Percentiles rank a stretch among this genome's conserved stretches.
Evolutionary conservation across 30 jellyfish, hydroid and myxozoan species (phyloP).

Genomic region (Hydractinia symbiolongicarpus): DNA sequence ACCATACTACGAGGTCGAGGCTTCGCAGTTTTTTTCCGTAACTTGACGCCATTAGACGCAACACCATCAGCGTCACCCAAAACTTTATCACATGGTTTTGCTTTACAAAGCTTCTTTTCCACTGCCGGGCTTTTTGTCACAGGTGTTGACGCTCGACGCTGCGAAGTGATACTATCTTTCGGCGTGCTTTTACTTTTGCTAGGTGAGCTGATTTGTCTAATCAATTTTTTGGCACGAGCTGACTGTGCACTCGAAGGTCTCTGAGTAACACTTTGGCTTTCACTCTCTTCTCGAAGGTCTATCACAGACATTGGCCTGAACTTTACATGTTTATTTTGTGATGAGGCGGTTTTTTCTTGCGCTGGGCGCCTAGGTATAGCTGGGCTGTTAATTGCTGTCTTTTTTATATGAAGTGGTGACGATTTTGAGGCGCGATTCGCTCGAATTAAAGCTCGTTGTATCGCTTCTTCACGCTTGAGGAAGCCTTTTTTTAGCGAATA

Average conservation of each 20-base stretch:
- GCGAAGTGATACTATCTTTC: neutral
- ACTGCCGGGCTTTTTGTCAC: neutral
- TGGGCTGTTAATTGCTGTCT: neutral
- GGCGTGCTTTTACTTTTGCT: neutral
- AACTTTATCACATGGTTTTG: conserved; percentile 3
- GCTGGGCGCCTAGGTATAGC: conserved; percentile 5
- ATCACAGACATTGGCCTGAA: conserved; percentile 31
- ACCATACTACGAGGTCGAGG: conserved; percentile 34
- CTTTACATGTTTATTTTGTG: conserved; percentile 13
- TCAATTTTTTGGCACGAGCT: neutral
- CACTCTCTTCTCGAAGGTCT: conserved; percentile 13
- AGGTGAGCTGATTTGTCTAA: neutral
- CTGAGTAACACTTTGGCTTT: neutral
- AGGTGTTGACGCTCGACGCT: neutral
- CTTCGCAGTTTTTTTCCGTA: conserved; percentile 20
- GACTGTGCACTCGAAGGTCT: conserved; percentile 20
- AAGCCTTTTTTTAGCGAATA: conserved; percentile 35
- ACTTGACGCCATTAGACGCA: conserved; percentile 15
- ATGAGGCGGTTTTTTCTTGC: neutral
- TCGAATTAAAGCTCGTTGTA: neutral
- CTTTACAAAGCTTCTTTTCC: neutral
- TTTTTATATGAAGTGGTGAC: neutral
- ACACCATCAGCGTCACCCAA: conserved; percentile 6
- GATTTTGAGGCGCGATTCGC: neutral
- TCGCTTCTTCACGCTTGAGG: conserved; percentile 35